phyloP scores from a whole-genome alignment of 2,113 vertebrate species.

The Mungos mungo region DNA sequence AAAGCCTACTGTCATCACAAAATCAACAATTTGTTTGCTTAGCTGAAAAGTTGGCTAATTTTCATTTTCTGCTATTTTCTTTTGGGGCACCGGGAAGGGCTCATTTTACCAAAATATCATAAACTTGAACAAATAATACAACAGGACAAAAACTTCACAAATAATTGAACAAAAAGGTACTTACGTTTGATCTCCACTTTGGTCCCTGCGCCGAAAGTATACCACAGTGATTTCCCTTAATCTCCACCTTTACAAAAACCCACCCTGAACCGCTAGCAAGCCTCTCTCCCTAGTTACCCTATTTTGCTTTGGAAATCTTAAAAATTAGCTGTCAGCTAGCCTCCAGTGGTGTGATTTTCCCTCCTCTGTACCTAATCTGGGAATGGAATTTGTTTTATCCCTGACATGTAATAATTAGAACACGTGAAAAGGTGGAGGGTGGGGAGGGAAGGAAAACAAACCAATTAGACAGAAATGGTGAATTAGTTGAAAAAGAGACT shows the following conservation, averaged over 20 bases:
- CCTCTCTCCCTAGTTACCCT: not conserved
- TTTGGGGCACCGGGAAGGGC: not conserved
- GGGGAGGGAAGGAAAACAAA: not conserved
- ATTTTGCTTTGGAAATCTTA: constrained; percentile 43
- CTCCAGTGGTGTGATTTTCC: not conserved
- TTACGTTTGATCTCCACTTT: constrained; percentile 69
- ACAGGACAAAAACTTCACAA: not conserved
- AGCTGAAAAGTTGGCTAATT: not conserved
- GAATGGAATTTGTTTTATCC: not conserved
- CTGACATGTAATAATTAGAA: not conserved
- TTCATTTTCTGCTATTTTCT: not conserved
- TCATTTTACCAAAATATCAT: not conserved
- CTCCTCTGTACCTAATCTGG: not conserved
- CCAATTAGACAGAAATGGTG: not conserved
- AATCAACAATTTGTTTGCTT: not conserved
- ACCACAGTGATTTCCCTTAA: constrained; percentile 23
- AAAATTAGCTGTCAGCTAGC: not conserved
- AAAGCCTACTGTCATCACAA: not conserved
- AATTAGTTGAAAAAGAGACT: constrained; percentile 42
- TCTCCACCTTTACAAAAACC: constrained; percentile 45
- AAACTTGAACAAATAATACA: not conserved
- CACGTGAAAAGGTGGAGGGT: not conserved
- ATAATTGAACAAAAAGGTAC: constrained; percentile 53
- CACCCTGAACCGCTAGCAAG: not conserved
- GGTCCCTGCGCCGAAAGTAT: constrained; percentile 51